phyloP scores from a whole-genome alignment of 2,888 invertebrate species.

The Timandra comae region DNA sequence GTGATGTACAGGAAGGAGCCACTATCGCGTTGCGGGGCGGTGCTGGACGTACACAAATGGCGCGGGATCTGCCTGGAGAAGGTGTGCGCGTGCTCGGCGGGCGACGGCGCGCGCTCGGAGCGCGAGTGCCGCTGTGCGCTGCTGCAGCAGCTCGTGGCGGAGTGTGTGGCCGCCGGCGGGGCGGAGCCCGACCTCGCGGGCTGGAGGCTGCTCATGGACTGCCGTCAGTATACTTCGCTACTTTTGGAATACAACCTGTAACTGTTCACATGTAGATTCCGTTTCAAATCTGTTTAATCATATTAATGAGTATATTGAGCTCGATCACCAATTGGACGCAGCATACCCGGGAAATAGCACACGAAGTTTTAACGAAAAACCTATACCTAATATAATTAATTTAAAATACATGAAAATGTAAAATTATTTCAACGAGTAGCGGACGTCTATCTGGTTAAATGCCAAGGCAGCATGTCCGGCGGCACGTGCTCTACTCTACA shows the following conservation, averaged over 20 bases:
- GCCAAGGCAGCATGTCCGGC: too few species aligned
- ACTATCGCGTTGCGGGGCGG: slow-evolving; percentile 79
- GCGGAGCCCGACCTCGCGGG: slow-evolving; percentile 77
- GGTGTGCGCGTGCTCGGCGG: slow-evolving; percentile 83
- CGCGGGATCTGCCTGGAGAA: slow-evolving; percentile 84
- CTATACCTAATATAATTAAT: too few species aligned
- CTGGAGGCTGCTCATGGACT: slow-evolving; percentile 84
- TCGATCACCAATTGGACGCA: too few species aligned
- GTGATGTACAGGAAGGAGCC: slow-evolving; percentile 79
- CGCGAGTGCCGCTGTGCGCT: slow-evolving; percentile 81
- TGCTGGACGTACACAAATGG: slow-evolving; percentile 81
- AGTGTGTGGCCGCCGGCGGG: slow-evolving; percentile 79
- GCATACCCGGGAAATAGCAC: too few species aligned
- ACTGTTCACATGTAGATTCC: too few species aligned
- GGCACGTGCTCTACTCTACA: too few species aligned
- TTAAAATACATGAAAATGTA: too few species aligned
- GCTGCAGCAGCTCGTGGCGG: slow-evolving; percentile 82
- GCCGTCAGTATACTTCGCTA: slow-evolving; percentile 71
- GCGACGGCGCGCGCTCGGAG: slow-evolving; percentile 50
- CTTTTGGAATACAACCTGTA: too few species aligned
- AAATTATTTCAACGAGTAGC: neutral
- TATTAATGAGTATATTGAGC: too few species aligned
- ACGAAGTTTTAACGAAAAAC: too few species aligned
- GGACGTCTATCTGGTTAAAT: too few species aligned
- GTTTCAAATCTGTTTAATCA: too few species aligned